These are phyloP conservation scores for Hemiscyllium ocellatum DNA, from an alignment of 2,113 vertebrate genomes.

Conservation along the genomic window DNA sequence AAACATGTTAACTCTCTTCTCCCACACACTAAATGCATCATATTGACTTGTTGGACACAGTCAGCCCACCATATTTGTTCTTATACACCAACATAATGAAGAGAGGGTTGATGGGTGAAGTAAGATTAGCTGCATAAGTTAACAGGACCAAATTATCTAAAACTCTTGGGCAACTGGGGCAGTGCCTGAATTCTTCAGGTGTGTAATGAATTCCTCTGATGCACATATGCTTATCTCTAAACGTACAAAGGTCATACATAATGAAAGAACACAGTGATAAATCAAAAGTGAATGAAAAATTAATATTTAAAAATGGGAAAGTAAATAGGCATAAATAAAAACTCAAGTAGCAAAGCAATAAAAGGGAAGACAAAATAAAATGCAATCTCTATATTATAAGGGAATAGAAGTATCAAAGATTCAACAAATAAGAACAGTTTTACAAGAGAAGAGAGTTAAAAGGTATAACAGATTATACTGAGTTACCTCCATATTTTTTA, in stretches of 20 bases:
- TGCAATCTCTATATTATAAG: not conserved
- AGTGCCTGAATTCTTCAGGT: not conserved
- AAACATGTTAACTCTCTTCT: no score
- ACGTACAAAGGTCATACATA: not conserved
- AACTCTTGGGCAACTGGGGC: not conserved
- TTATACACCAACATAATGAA: not conserved
- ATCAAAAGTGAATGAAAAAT: not conserved
- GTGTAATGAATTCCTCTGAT: not conserved
- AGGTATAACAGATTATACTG: not conserved
- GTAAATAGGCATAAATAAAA: not conserved
- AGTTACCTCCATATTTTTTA: conserved; percentile 71
- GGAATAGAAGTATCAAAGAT: not conserved
- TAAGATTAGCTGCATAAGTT: not conserved
- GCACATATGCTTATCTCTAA: not conserved
- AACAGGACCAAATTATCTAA: not conserved
- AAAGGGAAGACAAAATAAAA: not conserved
- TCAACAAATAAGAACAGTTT: not conserved
- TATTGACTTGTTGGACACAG: not conserved
- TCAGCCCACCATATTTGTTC: not conserved
- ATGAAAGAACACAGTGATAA: not conserved
- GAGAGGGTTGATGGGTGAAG: not conserved
- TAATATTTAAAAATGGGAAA: not conserved
- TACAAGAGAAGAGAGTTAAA: not conserved
- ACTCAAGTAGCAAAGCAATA: not conserved
- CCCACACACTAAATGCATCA: not conserved